Base-by-base conservation (phyloP, 1,140 invertebrate genomes). In the Bicyclus anynana region DNA sequence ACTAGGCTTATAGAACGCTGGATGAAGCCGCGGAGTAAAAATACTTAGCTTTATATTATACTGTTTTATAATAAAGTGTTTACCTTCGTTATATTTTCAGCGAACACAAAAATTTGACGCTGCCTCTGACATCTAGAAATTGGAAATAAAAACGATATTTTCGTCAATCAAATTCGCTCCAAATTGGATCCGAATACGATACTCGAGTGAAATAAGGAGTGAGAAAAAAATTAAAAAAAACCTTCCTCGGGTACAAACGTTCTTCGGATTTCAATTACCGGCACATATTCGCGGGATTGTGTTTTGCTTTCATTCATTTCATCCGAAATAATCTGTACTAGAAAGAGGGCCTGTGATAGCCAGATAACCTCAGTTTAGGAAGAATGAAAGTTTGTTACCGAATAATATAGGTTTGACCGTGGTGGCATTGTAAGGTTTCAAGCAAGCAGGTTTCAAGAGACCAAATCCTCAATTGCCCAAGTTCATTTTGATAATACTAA, bases 251-350 rank as follows among this genome's bases (percentile, higher is more conserved):
- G 69, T n/a, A n/a, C n/a, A n/a, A 69, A 66, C 74, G 74, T 73
- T 80, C 68, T 79, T 80, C 71, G 72, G 71, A 82, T 86, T 87
- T 86, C 83, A 87, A 87, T 86, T 86, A 86, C 74, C 50, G 56
- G 61, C 72, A 78, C 80, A 81, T 80, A 84, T 77, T 81, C 84
- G 77, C 61, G 27, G 74, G 75, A 79, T 84, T 72, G 80, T 85
- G 80, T 88, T 86, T 86, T 88, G 83, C 81, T 77, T 84, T 84
- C 81, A 84, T 88, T 88, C 84, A 84, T 85, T 88, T 67, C 80
- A 85, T 78, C 80, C 84, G 83, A 88, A 88, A 88, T 88, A 88
- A 88, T 88, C 83, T 85, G 72, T 77, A 88, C 83, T 83, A 75
- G 81, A 88, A 88, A 88, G 83, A 88, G 67, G 74, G 79, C 69